Base-by-base conservation (phyloP, 2,888 invertebrate genomes). In the Andrena praecox region DNA sequence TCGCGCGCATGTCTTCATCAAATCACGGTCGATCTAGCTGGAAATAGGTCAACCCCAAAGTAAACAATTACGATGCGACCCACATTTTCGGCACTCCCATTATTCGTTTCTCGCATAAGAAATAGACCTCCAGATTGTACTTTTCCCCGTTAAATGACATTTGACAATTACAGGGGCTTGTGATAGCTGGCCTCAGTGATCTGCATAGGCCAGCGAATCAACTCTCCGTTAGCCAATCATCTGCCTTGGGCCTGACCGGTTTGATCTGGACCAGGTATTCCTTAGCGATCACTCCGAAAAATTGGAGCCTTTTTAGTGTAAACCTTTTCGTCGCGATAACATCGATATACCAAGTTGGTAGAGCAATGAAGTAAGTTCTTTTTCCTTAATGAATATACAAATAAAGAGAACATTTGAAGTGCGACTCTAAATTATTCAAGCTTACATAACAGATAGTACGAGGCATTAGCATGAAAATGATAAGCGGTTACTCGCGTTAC, bases 191-290 rank as follows among this genome's bases (percentile, higher is more conserved):
- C 75, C 94, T 99, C 82, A 97, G 98, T 89, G 99, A 99, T 94
- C 95, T 99, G 91, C 95, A 95, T 72, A 96, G 99, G 88, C 99
- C 99, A 54, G 98, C 97, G 24, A 98, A 98, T 88, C 96, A 96
- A 92, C 95, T 99, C 78, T 99, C 99, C 90, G 90, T 97, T 59
- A 95, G 96, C 60, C 99, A 99, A 94, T 97, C 97, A 31, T 94
- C 95, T 20, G 97, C 99, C 10, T 95, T 99, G 73, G 97, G 97
- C 20, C 96, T 97, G 2, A 99, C 99, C 27, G 99, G 99, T 35
- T 90, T 97, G 33, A 97, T 99, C 89, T 99, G 99, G 99, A 98
- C 99, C 10, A 96, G 99, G 84, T 96, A 99, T 93, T 99, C 99
- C 0, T 94, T 99, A 84, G 99, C 99, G 31, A 99, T 99, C 91